phyloP scores from a whole-genome alignment of 2,888 invertebrate species.

The Myopa tessellatipennis region DNA sequence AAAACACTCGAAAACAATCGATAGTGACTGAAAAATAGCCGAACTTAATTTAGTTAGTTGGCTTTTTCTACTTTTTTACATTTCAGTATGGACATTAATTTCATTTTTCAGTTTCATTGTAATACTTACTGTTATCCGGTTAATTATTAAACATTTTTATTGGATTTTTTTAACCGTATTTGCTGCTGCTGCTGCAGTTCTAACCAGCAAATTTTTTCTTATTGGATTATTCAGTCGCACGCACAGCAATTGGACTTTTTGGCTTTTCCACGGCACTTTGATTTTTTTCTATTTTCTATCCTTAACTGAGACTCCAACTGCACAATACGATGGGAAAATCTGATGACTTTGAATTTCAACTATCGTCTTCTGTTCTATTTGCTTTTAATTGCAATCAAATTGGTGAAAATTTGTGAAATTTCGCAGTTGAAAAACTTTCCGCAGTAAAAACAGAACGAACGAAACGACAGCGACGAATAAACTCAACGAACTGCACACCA shows the following conservation, averaged over 20 bases:
- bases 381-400: constrained; percentile 8
- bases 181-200: background rate
- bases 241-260: constrained; percentile 28
- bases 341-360: constrained; percentile 7
- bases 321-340: constrained; percentile 1
- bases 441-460: constrained; percentile 25
- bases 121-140: background rate
- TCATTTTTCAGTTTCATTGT: background rate
- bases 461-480: background rate
- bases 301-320: constrained; percentile 12
- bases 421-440: constrained; percentile 26
- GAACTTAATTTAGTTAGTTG: background rate
- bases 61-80: background rate
- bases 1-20: background rate
- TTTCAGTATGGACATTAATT: background rate
- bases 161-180: constrained; percentile 9
- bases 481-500: background rate
- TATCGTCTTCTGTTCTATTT: constrained; percentile 14
- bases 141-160: constrained; percentile 27
- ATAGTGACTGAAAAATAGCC: background rate
- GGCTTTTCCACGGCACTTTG: background rate
- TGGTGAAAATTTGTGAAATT: constrained; percentile 32
- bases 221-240: constrained; percentile 19
- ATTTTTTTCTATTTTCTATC: background rate
- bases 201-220: constrained; percentile 24